Conservation (phyloP, 2,888 invertebrate species). For the Agriopis marginaria region DNA sequence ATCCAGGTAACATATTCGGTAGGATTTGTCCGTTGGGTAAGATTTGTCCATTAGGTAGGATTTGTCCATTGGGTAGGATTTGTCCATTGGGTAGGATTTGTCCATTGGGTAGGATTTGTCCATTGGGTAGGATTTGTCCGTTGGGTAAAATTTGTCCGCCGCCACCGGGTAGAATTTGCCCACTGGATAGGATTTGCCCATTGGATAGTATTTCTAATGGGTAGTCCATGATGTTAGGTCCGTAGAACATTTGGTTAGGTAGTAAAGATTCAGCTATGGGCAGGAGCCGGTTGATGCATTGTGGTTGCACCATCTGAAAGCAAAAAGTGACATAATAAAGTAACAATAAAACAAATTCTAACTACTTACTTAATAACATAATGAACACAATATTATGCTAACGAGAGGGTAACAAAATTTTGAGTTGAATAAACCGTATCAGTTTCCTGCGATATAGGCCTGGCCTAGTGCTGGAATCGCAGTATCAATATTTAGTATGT, state of each 20-base stretch:
- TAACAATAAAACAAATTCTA: not conserved
- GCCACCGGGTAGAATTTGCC: not conserved
- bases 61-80: too few relatives aligned
- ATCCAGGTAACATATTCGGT: conserved; percentile 16
- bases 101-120: conserved; percentile 29
- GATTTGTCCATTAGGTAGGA: conserved; percentile 39
- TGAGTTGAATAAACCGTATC: too few relatives aligned
- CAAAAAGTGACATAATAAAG: conserved; percentile 5
- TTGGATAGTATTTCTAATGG: conserved; percentile 1
- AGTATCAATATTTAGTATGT: too few relatives aligned
- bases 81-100: conserved; percentile 18
- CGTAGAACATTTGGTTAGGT: conserved; percentile 29
- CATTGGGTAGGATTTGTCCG: not conserved
- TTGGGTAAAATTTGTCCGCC: not conserved
- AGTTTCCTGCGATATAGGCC: too few relatives aligned
- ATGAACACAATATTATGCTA: too few relatives aligned
- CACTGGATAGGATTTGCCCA: not conserved
- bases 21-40: not conserved
- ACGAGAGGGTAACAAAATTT: too few relatives aligned
- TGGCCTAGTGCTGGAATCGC: too few relatives aligned
- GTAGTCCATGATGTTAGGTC: not conserved
- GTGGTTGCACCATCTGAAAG: conserved; percentile 60
- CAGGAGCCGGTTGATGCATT: conserved; percentile 61
- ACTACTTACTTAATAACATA: too few relatives aligned
- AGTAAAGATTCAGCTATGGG: conserved; percentile 51